Conservation (phyloP, 2,888 invertebrate species). For the Cylindroiulus punctatus region DNA sequence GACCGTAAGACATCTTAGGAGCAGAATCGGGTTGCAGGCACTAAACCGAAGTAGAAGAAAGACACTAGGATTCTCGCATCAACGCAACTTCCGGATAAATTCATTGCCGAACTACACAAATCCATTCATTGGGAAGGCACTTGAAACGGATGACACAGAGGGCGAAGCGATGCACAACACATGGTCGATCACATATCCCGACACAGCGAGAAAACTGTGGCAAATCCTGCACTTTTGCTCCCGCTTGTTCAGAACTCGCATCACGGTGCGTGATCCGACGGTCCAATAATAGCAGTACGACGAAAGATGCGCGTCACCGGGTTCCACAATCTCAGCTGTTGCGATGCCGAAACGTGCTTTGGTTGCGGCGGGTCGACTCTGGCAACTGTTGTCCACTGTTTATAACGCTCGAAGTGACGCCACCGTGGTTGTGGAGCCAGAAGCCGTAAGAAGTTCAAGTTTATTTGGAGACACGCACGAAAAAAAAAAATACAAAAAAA, state of each 20-base stretch:
- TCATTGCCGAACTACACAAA: neutral
- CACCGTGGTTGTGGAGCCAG: neutral
- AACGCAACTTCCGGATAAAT: neutral
- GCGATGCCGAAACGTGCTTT: neutral
- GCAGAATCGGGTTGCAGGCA: neutral
- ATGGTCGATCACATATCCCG: neutral
- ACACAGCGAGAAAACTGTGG: neutral
- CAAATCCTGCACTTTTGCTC: neutral
- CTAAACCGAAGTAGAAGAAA: neutral
- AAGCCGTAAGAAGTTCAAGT: conserved; percentile 16
- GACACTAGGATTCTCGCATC: neutral
- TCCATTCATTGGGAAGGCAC: neutral
- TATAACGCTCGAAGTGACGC: neutral
- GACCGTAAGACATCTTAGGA: conserved; percentile 53
- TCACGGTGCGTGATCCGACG: neutral
- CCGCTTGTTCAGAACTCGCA: neutral
- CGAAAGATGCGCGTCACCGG: neutral
- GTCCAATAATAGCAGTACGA: neutral
- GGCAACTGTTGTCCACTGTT: conserved; percentile 24
- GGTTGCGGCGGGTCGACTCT: neutral
- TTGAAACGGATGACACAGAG: neutral
- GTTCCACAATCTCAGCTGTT: neutral
- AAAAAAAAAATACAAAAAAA: neutral
- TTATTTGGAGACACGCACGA: conserved; percentile 23
- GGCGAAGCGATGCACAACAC: neutral